Evolutionary conservation across 2,797 vertebrate genomes (phyloP).

Genomic region (Geotrypetes seraphini): DNA sequence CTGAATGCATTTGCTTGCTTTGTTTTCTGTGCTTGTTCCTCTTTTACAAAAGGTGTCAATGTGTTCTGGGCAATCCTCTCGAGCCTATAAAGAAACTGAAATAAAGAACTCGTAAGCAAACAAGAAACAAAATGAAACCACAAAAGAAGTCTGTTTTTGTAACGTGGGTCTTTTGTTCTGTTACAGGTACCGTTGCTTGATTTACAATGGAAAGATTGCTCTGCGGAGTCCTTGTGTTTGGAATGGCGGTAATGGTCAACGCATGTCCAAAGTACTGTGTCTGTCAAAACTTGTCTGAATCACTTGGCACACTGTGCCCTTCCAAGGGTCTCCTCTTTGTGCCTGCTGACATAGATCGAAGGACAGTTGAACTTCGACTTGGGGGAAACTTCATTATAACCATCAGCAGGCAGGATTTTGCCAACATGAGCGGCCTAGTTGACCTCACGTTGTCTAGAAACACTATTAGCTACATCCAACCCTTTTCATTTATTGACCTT

Average conservation of each 20-base stretch:
- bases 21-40: too few relatives aligned
- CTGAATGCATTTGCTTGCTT: too few relatives aligned
- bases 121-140: too few relatives aligned
- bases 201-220: slow-evolving; percentile 96
- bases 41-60: too few relatives aligned
- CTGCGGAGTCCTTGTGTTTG: slow-evolving; percentile 85
- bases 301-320: slow-evolving; percentile 89
- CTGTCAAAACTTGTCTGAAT: slow-evolving; percentile 96
- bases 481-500: slow-evolving; percentile 89
- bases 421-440: slow-evolving; percentile 95
- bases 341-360: slow-evolving; percentile 82
- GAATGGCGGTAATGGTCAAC: slow-evolving; percentile 75
- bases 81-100: too few relatives aligned
- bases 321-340: slow-evolving; percentile 95
- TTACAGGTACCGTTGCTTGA: slow-evolving; percentile 64
- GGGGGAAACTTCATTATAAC: slow-evolving; percentile 95
- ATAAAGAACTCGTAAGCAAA: too few relatives aligned
- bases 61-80: too few relatives aligned
- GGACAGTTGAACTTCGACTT: slow-evolving; percentile 90
- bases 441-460: slow-evolving; percentile 94
- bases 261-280: slow-evolving; percentile 97
- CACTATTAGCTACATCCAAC: slow-evolving; percentile 89
- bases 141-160: too few relatives aligned
- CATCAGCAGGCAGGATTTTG: slow-evolving; percentile 85
- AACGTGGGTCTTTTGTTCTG: slow-evolving; percentile 9